phyloP scores from a whole-genome alignment of 2,888 invertebrate genomes.

The Pheosia tremula region DNA sequence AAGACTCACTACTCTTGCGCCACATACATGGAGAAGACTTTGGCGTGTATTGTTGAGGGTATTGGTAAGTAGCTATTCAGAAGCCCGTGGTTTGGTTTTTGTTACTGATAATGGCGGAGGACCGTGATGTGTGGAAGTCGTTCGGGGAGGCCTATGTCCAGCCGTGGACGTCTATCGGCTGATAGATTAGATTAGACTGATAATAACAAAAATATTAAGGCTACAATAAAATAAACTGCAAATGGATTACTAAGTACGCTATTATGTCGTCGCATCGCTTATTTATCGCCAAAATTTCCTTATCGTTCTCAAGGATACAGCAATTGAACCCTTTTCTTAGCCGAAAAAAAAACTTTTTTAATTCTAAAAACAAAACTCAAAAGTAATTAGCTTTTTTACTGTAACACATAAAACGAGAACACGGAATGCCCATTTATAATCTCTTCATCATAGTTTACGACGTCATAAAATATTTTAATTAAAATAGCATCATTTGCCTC shows the following conservation, averaged over 20 bases:
- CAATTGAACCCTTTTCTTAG: no score
- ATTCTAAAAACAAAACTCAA: not conserved
- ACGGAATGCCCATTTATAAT: not conserved
- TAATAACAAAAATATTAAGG: no score
- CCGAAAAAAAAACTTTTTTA: no score
- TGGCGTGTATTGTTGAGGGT: conserved; percentile 93
- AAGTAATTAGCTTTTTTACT: not conserved
- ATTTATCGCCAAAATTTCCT: no score
- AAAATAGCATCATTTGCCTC: conserved; percentile 23
- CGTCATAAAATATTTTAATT: not conserved
- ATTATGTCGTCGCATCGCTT: no score
- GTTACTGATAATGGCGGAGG: not conserved
- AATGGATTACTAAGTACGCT: no score
- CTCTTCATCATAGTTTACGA: not conserved
- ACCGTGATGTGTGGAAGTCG: no score
- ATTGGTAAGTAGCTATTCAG: conserved; percentile 73
- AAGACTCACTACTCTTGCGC: conserved; percentile 94
- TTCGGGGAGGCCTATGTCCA: no score
- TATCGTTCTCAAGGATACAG: no score
- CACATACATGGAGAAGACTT: conserved; percentile 91
- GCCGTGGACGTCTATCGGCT: no score
- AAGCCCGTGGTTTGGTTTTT: not conserved
- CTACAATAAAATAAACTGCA: no score
- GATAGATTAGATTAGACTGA: no score
- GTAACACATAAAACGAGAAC: not conserved